These are phyloP conservation scores for Sakesphorus luctuosus DNA, from an alignment of 2,113 vertebrate genomes.

Conservation along the genomic window DNA sequence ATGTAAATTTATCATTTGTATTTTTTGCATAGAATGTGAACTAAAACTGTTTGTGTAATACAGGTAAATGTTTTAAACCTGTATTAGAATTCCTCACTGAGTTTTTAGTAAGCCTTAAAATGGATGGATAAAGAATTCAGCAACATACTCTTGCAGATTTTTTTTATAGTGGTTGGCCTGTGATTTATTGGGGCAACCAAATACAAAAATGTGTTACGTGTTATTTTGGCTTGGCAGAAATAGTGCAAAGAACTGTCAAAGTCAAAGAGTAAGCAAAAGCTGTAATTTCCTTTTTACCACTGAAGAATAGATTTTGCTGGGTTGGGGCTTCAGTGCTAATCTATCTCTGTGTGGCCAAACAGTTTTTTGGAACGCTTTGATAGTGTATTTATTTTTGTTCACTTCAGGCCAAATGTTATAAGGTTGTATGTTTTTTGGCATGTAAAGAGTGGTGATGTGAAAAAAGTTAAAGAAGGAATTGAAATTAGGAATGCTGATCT, in stretches of 20 bases:
- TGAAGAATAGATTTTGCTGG: slow-evolving; percentile 57
- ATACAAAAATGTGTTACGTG: slow-evolving; percentile 20
- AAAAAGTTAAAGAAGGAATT: background rate
- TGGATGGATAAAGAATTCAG: background rate
- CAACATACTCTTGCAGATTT: background rate
- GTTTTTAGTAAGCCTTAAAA: background rate
- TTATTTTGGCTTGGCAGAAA: slow-evolving; percentile 60
- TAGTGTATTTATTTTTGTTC: slow-evolving; percentile 14
- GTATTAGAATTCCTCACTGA: background rate
- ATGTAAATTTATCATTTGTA: background rate
- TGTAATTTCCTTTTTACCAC: slow-evolving; percentile 63
- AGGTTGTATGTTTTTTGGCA: slow-evolving; percentile 11
- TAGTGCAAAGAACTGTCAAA: slow-evolving; percentile 46
- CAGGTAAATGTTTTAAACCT: background rate
- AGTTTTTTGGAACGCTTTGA: slow-evolving; percentile 58
- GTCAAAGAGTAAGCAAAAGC: slow-evolving; percentile 47
- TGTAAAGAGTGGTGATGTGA: background rate
- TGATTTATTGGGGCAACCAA: background rate
- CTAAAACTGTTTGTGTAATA: background rate
- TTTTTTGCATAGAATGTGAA: background rate
- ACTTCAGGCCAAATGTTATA: slow-evolving; percentile 22
- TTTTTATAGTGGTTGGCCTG: background rate
- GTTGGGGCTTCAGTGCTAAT: slow-evolving; percentile 39
- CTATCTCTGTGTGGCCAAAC: slow-evolving; percentile 59
- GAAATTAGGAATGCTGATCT: background rate